Conservation (phyloP, 2,888 invertebrate genomes). For the Tholera decimalis region DNA sequence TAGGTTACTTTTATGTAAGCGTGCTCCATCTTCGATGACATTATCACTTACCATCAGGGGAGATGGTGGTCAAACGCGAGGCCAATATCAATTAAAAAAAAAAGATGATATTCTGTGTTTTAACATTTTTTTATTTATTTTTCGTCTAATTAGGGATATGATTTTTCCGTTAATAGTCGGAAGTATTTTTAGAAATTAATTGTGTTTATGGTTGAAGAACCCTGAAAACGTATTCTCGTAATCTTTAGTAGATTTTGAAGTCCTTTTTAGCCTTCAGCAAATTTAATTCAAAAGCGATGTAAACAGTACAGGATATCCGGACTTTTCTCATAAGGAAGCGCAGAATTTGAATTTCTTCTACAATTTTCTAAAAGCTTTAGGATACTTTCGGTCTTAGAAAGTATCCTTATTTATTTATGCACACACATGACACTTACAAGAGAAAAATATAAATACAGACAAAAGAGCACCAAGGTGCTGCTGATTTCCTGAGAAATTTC, state of each 20-base stretch:
- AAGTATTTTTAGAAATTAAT: background rate
- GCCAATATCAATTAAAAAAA: too few species aligned
- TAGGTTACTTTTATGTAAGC: too few species aligned
- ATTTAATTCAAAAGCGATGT: slow-evolving; percentile 22
- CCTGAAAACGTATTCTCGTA: background rate
- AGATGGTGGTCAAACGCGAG: too few species aligned
- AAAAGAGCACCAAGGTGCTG: too few species aligned
- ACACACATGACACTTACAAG: too few species aligned
- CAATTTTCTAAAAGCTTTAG: slow-evolving; percentile 9
- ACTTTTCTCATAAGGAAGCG: slow-evolving; percentile 15
- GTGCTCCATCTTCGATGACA: too few species aligned
- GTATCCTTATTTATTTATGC: too few species aligned
- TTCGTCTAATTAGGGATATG: too few species aligned
- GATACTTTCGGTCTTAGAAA: slow-evolving; percentile 4
- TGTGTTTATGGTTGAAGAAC: background rate
- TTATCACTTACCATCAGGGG: too few species aligned
- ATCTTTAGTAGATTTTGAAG: background rate
- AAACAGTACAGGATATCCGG: slow-evolving; percentile 45
- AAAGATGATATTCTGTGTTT: background rate
- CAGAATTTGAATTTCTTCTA: slow-evolving; percentile 32
- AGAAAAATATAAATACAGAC: too few species aligned
- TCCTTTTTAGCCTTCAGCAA: slow-evolving; percentile 1
- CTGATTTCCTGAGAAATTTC: too few species aligned
- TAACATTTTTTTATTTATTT: too few species aligned
- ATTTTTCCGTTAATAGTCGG: background rate